Evolutionary conservation across 2,797 vertebrate species (phyloP), one percentile per base, ranked within the genome.

Genomic region (Otus scops): DNA sequence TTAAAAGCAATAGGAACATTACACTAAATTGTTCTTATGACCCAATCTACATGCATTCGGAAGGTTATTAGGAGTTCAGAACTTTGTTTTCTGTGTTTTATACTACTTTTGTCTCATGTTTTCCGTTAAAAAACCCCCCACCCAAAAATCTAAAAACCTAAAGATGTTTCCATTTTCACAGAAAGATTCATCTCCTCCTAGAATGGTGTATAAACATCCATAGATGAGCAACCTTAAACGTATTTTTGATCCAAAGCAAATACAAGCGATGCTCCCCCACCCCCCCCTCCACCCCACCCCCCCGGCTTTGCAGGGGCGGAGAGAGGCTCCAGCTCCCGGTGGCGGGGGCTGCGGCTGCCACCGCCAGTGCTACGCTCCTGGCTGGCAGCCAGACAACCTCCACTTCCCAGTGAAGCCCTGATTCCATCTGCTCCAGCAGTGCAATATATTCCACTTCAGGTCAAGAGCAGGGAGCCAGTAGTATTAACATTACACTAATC

Each of bases 401-500:
- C 34, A 45, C 51, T 96, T 97, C 95, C 96, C 97, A 94, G 24
- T 81, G 97, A 97, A 97, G 92, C 92, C 94, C 97, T 95, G 97
- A 98, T 97, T 97, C 97, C 98, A 98, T 98, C 98, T 98, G 98
- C 97, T 98, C 96, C 95, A 93, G 96, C 95, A 96, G 90, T 14
- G 96, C 98, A 95, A 97, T 98, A 94, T 98, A 98, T 98, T 98
- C 97, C 97, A 98, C 98, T 98, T 97, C 97, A 97, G 98, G 98
- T 98, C 98, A 98, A 98, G 98, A 98, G 96, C 97, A 94, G 97
- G 96, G 96, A 98, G 98, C 96, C 95, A 94, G 97, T 84, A 91
- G 98, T 97, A 98, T 98, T 98, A 98, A 97, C 98, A 98, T 98
- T 97, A 98, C 98, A 96, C 97, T 98, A 98, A 98, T 98, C 98